phyloP scores from a whole-genome alignment of 1,140 invertebrate species.

The Zelostemma sp. region DNA sequence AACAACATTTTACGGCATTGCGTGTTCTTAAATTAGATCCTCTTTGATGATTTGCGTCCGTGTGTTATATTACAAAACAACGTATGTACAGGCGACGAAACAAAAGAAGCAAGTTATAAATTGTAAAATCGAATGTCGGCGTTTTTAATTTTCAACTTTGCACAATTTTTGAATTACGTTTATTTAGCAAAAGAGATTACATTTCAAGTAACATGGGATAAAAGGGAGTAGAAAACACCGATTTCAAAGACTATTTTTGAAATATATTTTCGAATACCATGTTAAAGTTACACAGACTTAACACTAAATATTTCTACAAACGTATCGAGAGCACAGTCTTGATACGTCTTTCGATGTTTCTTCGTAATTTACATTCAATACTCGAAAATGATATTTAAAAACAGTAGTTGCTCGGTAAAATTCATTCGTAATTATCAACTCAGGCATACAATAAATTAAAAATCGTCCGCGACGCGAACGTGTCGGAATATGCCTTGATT shows the following conservation, averaged over 20 bases:
- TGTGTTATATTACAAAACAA: no score
- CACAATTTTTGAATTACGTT: no score
- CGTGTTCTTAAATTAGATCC: no score
- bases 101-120: no score
- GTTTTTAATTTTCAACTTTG: no score
- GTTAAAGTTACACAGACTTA: conserved; percentile 12
- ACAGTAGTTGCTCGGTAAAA: conserved; percentile 12
- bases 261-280: conserved; percentile 23
- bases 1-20: no score
- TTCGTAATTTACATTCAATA: conserved; percentile 9
- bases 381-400: conserved; percentile 22
- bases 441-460: conserved; percentile 57
- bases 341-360: not conserved
- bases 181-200: no score
- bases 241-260: conserved; percentile 9
- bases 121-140: no score
- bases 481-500: not conserved
- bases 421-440: conserved; percentile 17
- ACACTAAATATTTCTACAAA: conserved; percentile 6
- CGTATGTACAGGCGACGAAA: no score
- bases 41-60: no score
- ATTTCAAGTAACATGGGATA: not conserved
- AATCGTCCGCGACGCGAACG: conserved; percentile 35
- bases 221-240: not conserved
- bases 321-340: conserved; percentile 14